Evolutionary conservation across 2,888 invertebrate species (phyloP).

Genomic region (Argyra leucocephala): DNA sequence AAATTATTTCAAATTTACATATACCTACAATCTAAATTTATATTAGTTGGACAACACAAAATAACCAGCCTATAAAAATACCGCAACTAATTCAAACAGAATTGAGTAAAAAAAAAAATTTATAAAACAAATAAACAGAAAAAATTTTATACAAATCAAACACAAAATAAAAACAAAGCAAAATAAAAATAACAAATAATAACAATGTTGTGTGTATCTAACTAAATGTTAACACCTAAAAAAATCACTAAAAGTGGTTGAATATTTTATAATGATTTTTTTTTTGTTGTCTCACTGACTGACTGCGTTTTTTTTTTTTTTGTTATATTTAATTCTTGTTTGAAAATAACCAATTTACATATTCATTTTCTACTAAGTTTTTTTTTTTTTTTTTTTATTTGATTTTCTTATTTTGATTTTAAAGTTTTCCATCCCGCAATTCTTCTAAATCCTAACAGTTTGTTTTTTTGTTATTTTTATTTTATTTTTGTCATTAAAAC

Average conservation of each 20-base stretch:
- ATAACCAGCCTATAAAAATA: not conserved
- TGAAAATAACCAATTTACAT: slow-evolving; percentile 6
- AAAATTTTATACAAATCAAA: not conserved
- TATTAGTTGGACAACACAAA: not conserved
- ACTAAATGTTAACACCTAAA: slow-evolving; percentile 2
- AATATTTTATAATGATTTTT: slow-evolving; percentile 4
- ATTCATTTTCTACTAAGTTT: not conserved
- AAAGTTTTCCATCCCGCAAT: not conserved
- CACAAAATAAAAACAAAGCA: not conserved
- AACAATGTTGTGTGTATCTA: not conserved
- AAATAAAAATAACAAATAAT: not conserved
- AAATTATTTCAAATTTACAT: not conserved
- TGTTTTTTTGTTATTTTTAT: not conserved
- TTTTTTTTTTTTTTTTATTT: not conserved
- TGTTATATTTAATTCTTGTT: not conserved
- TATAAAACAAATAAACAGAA: not conserved
- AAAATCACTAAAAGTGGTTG: slow-evolving; percentile 1
- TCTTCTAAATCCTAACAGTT: no score
- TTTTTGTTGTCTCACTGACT: not conserved
- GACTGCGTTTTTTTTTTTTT: not conserved
- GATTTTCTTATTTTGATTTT: no score
- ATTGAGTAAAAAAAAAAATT: not conserved
- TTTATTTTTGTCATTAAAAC: not conserved
- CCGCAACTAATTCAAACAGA: slow-evolving; percentile 4
- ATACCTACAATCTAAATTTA: not conserved